Evolutionary conservation across 1,140 invertebrate species (phyloP), one percentile per base, ranked within the genome.

Genomic region (Glossosoma conforme): DNA sequence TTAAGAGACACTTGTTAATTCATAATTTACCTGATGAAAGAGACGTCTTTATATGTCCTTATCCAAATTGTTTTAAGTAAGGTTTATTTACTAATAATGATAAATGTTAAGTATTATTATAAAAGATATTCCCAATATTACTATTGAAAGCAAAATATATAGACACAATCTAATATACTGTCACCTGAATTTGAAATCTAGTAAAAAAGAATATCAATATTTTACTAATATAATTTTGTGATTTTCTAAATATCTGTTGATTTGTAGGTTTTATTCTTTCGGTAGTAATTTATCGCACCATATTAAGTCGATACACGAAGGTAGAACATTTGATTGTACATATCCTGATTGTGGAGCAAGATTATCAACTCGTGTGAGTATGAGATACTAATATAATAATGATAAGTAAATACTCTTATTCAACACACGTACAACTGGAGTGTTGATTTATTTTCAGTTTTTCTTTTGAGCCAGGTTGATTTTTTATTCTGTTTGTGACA

Each of bases 61-160:
- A 68, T 57, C 60, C 66, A 43, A 61, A 68, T 48, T 77, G 75
- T 64, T 42, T 61, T 28, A 69, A 69, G 70, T 72, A 64, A 60
- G 38, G 32, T 28, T 40, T 35, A 53, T 22, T 22, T 47, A 47
- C 15, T 2, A 15, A 20, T 44, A 25, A 4, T 44, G 11, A n/a
- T 10, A 14, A 30, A 9, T 30, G n/a, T 22, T 10, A 14, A 30
- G 4, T 8, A 22, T 44, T 13, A 14, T 28, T 14, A 4, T 6
- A 22, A 44, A 14, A 10, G 36, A 5, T n/a, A 15, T 42, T 50
- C 22, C 8, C 17, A 14, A 6, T 15, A 30, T 49, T 21, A 22
- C 9, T 14, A 3, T n/a, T n/a, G n/a, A n/a, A n/a, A n/a, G n/a
- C n/a, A n/a, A n/a, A n/a, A n/a, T n/a, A n/a, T n/a, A n/a, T n/a